phyloP scores from a whole-genome alignment of 2,113 vertebrate species.

The Synchiropus splendidus region DNA sequence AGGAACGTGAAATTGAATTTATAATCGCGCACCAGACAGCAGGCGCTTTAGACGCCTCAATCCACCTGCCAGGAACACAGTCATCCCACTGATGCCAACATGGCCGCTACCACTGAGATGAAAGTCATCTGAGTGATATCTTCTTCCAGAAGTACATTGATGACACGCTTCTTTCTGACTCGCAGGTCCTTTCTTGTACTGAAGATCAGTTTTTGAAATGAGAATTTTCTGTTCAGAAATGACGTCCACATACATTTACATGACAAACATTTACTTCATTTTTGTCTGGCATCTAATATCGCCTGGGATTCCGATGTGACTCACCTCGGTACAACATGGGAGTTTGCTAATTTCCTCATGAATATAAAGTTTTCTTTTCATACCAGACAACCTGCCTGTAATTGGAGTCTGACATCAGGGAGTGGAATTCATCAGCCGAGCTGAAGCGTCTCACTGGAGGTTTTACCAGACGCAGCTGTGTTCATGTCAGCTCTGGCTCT shows the following conservation, averaged over 20 bases:
- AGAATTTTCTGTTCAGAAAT: too few species aligned
- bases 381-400: constrained; percentile 1
- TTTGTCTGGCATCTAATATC: too few species aligned
- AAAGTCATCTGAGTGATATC: too few species aligned
- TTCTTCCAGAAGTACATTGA: too few species aligned
- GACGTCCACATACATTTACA: too few species aligned
- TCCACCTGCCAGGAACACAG: not conserved
- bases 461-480: constrained; percentile 6
- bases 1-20: constrained; percentile 7
- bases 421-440: constrained; percentile 5
- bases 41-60: constrained; percentile 5
- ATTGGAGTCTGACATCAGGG: constrained; percentile 2
- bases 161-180: too few species aligned
- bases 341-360: constrained; percentile 2
- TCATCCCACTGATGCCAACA: too few species aligned
- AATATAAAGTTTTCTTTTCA: constrained; percentile 14
- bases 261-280: too few species aligned
- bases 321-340: constrained; percentile 2
- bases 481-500: constrained; percentile 6
- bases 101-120: too few species aligned
- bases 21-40: constrained; percentile 7
- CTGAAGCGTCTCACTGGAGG: not conserved
- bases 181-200: too few species aligned
- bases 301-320: not conserved
- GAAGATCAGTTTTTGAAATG: too few species aligned